Conservation (phyloP, 2,888 invertebrate genomes). For the Morinoia aosen region DNA sequence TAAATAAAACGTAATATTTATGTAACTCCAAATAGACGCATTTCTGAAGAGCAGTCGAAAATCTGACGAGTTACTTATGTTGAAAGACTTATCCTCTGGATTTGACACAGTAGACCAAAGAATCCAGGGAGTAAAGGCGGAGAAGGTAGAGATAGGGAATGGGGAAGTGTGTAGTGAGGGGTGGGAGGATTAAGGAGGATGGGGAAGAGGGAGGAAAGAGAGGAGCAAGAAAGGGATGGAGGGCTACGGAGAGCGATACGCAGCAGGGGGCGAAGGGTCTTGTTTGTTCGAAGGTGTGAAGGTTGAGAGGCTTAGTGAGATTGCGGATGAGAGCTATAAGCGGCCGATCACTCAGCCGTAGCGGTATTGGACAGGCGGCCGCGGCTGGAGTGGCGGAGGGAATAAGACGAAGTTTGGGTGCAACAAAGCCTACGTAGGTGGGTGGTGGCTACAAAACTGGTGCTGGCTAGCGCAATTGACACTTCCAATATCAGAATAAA, state of each 20-base stretch:
- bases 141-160: not conserved
- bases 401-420: not conserved
- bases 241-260: slow-evolving; percentile 1
- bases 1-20: not conserved
- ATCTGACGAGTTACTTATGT: not conserved
- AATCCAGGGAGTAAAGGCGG: not conserved
- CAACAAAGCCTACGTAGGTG: not conserved
- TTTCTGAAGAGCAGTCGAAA: not conserved
- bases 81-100: not conserved
- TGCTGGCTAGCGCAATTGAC: not conserved
- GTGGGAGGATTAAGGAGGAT: not conserved
- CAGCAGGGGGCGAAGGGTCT: slow-evolving; percentile 39
- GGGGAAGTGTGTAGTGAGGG: not conserved
- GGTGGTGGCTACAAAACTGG: not conserved
- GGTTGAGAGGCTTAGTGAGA: slow-evolving; percentile 40
- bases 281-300: slow-evolving; percentile 48
- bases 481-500: not conserved
- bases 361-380: not conserved
- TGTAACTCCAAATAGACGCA: not conserved
- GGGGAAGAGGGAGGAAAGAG: slow-evolving; percentile 14
- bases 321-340: slow-evolving; percentile 27
- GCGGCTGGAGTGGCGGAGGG: not conserved
- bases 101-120: not conserved
- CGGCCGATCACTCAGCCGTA: not conserved
- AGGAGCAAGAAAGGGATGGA: slow-evolving; percentile 15